phyloP scores from a whole-genome alignment of 2,113 vertebrate genomes.

The Ellobius talpinus region DNA sequence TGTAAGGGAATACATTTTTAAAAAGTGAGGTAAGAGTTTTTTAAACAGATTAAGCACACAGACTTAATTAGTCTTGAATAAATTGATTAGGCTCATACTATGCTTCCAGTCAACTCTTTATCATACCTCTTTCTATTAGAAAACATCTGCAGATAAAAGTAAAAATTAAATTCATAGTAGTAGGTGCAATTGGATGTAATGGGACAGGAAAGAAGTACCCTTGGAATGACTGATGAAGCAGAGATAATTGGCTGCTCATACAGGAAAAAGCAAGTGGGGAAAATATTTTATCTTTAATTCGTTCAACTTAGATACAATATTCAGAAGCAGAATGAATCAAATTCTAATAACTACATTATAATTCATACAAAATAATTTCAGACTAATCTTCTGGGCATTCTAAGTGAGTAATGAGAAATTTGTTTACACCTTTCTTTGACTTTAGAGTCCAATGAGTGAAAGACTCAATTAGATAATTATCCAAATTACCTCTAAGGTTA shows the following conservation, averaged over 20 bases:
- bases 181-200: background rate
- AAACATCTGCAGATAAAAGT: fast-evolving
- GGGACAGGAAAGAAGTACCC: fast-evolving
- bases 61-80: background rate
- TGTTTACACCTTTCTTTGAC: background rate
- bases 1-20: background rate
- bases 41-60: background rate
- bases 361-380: background rate
- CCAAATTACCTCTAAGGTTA: background rate
- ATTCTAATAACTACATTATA: background rate
- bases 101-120: background rate
- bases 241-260: background rate
- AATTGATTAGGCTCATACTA: background rate
- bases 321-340: background rate
- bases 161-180: background rate
- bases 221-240: background rate
- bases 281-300: background rate
- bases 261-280: background rate
- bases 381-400: background rate
- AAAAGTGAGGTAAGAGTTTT: constrained; percentile 12
- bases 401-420: background rate
- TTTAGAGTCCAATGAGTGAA: background rate
- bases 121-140: background rate
- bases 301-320: background rate
- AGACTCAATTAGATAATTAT: background rate